Percentiles rank a stretch among this genome's conserved stretches.
Evolutionary conservation across 2,113 vertebrate genomes (phyloP).

Genomic region (Hassar affinis): DNA sequence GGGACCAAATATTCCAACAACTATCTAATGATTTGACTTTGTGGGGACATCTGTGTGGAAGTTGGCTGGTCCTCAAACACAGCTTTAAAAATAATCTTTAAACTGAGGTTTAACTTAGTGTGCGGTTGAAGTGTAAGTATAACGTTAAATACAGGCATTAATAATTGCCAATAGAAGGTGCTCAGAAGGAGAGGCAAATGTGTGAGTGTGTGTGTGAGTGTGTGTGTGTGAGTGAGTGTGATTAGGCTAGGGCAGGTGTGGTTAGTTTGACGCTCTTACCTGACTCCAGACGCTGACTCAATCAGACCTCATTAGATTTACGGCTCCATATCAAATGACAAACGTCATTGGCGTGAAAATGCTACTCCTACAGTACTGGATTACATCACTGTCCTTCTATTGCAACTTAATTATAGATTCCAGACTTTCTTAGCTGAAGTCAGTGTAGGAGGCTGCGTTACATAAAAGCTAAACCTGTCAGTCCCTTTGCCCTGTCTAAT

Average conservation of each 20-base stretch:
- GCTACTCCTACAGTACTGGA: not conserved
- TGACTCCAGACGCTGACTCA: slow-evolving; percentile 47
- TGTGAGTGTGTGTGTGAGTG: not conserved
- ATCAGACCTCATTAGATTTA: slow-evolving; percentile 23
- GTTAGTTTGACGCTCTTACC: slow-evolving; percentile 19
- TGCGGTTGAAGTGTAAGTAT: not conserved
- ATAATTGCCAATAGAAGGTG: not conserved
- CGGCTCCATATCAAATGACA: slow-evolving; percentile 18
- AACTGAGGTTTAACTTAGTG: not conserved
- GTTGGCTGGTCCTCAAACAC: not conserved
- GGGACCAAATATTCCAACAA: not conserved
- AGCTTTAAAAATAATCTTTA: not conserved
- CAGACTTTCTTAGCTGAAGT: slow-evolving; percentile 13
- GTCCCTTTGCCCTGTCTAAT: slow-evolving; percentile 10
- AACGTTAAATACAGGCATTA: not conserved
- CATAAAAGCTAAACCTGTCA: slow-evolving; percentile 7
- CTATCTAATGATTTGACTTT: not conserved
- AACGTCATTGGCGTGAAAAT: not conserved
- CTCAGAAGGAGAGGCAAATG: not conserved
- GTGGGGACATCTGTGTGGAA: not conserved
- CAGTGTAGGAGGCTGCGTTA: slow-evolving; percentile 6
- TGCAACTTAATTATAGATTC: slow-evolving; percentile 25
- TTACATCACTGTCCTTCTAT: not conserved
- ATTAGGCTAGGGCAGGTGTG: slow-evolving; percentile 26
- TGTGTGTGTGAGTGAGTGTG: not conserved